A percentile compares a stretch with the other conserved stretches of the same genome.
These are phyloP conservation scores for Bellardia pandia DNA, from an alignment of 2,888 invertebrate species.

Conservation along the genomic window DNA sequence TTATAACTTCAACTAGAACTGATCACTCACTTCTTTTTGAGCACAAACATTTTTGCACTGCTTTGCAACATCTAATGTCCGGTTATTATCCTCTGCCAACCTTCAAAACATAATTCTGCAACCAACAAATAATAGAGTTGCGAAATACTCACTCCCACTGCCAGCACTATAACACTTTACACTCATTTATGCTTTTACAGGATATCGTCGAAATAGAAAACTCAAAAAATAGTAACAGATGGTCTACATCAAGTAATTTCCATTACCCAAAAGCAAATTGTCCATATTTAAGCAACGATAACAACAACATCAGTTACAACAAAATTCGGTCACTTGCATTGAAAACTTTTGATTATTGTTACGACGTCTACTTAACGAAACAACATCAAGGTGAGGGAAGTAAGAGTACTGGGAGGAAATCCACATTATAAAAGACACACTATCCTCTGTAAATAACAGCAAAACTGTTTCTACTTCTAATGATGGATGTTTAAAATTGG, in stretches of 20 bases:
- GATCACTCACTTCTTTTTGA: no score
- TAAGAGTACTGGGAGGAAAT: background rate
- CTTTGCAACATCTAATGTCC: no score
- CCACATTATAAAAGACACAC: slow-evolving; percentile 18
- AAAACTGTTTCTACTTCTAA: slow-evolving; percentile 61
- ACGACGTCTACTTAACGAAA: no score
- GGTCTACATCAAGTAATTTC: slow-evolving; percentile 64
- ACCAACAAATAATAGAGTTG: background rate
- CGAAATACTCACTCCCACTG: background rate
- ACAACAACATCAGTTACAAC: background rate
- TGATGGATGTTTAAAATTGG: slow-evolving; percentile 65
- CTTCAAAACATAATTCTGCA: background rate
- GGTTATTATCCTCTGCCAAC: background rate
- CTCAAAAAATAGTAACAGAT: slow-evolving; percentile 4
- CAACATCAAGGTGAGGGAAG: background rate
- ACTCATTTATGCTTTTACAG: slow-evolving; percentile 23
- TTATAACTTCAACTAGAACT: no score
- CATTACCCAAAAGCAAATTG: slow-evolving; percentile 62
- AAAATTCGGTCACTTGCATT: slow-evolving; percentile 29
- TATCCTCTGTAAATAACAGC: slow-evolving; percentile 47
- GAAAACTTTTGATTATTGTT: background rate
- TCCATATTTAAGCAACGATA: slow-evolving; percentile 51
- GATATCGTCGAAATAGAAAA: slow-evolving; percentile 23
- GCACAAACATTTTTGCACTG: no score
- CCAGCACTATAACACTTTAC: background rate